Evolutionary conservation across 2,888 invertebrate genomes (phyloP).

Genomic region (Didymodactylos carnosus): DNA sequence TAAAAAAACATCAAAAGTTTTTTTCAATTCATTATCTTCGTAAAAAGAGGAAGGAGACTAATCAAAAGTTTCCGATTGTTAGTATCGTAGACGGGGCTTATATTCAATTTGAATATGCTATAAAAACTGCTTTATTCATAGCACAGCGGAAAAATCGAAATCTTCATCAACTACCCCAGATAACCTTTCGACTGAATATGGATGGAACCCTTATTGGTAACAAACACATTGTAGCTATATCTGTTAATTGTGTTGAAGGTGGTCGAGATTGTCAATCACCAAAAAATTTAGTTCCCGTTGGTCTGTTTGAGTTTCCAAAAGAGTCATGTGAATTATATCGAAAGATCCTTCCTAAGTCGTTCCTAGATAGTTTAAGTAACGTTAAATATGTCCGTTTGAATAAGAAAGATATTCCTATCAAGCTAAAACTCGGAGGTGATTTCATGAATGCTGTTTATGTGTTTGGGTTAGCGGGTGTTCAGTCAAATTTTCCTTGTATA

Average conservation of each 20-base stretch:
- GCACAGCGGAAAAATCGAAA: neutral
- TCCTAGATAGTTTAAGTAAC: too few species aligned
- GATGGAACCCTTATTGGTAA: neutral
- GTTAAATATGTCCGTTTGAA: too few species aligned
- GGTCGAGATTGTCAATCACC: neutral
- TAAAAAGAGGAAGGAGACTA: neutral
- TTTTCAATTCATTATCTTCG: neutral
- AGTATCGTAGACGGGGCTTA: neutral
- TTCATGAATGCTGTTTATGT: too few species aligned
- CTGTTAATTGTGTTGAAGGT: neutral
- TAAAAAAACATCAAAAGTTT: neutral
- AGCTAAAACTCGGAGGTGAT: too few species aligned
- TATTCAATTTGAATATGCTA: neutral
- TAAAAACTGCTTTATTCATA: neutral
- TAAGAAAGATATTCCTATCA: too few species aligned
- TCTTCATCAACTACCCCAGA: neutral
- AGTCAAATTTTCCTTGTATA: too few species aligned
- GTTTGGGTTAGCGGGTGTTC: too few species aligned
- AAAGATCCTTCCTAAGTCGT: neutral
- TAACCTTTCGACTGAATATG: neutral
- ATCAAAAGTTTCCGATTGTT: neutral
- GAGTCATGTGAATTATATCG: neutral
- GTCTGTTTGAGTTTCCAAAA: neutral
- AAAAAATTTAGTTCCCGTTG: neutral
- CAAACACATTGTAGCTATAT: neutral